Evolutionary conservation across 2,113 vertebrate genomes (phyloP).

Genomic region (Callospermophilus lateralis): DNA sequence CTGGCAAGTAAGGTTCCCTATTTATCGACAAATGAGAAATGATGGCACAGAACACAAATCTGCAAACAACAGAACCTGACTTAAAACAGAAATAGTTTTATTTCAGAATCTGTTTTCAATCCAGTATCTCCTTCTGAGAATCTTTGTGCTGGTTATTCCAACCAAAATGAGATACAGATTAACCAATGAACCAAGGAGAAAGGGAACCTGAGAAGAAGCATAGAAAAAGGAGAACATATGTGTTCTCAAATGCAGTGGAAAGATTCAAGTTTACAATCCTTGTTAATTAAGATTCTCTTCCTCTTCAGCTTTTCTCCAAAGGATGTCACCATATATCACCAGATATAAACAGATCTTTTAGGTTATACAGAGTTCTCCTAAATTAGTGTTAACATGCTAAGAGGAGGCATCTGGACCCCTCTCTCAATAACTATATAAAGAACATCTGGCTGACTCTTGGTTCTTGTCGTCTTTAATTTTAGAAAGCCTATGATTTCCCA

Average conservation of each 20-base stretch:
- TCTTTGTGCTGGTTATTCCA: not conserved
- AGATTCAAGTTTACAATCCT: not conserved
- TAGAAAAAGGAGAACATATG: not conserved
- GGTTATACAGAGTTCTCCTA: slow-evolving; percentile 4
- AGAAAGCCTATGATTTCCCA: not conserved
- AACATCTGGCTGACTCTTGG: not conserved
- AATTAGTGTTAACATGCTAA: slow-evolving; percentile 2
- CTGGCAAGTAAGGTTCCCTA: not conserved
- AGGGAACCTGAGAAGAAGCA: not conserved
- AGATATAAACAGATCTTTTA: slow-evolving; percentile 49
- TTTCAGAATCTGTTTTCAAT: not conserved
- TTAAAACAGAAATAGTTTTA: not conserved
- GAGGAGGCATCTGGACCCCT: not conserved
- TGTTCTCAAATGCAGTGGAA: not conserved
- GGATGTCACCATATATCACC: not conserved
- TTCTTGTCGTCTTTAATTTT: not conserved
- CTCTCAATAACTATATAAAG: not conserved
- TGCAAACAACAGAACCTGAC: not conserved
- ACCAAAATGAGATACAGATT: not conserved
- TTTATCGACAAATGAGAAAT: not conserved
- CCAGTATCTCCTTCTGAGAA: not conserved
- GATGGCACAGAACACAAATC: not conserved
- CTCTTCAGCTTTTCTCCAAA: slow-evolving; percentile 29
- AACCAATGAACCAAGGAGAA: not conserved
- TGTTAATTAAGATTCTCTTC: slow-evolving; percentile 58